Base-by-base conservation (phyloP, 2,113 vertebrate genomes). In the Maccullochella peelii region DNA sequence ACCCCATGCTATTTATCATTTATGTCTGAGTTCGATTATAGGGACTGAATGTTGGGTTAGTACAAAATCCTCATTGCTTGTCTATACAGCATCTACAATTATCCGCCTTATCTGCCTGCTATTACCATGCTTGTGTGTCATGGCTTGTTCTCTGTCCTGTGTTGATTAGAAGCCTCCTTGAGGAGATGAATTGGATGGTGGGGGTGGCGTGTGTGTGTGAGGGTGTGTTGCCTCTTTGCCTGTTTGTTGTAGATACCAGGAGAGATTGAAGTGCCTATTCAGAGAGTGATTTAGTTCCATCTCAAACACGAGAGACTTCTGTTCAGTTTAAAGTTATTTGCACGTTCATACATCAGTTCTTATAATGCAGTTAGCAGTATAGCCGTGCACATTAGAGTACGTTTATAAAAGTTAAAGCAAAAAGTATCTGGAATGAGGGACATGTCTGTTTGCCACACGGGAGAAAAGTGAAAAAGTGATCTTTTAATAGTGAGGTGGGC, bases 101-200 rank as follows among this genome's bases (percentile, higher is more conserved):
- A 84, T 89, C 63, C 76, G 6, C 67, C 86, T 93, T 92, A 92
- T 93, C 91, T 84, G 33, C 27, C 75, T 57, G 73, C 78, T 91
- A 71, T 87, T 80, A 85, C 55, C 80, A 79, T 27, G 86, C 84
- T 68, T 40, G 61, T 50, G 74, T 83, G 79, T 73, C 36, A 40
- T 49, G 47, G 72, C 88, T 84, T 79, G 82, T 76, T 83, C 61
- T 61, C 85, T 85, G 78, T 44, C 85, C 65, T 44, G 54, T 74
- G 87, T 80, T 82, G 77, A 93, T 88, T 88, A 91, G 75, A 71
- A 65, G 62, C 38, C 49, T 78, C 50, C 57, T 38, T 63, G 42
- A 73, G 61, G 67, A 91, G 85, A 91, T 91, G 89, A 83, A 93
- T 91, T 89, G 83, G 80, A 74, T 76, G 61, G 49, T 77, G 69